Evolutionary conservation across 2,113 vertebrate genomes (phyloP), one percentile per base, ranked within the genome.

Genomic region (Cathartes aura): DNA sequence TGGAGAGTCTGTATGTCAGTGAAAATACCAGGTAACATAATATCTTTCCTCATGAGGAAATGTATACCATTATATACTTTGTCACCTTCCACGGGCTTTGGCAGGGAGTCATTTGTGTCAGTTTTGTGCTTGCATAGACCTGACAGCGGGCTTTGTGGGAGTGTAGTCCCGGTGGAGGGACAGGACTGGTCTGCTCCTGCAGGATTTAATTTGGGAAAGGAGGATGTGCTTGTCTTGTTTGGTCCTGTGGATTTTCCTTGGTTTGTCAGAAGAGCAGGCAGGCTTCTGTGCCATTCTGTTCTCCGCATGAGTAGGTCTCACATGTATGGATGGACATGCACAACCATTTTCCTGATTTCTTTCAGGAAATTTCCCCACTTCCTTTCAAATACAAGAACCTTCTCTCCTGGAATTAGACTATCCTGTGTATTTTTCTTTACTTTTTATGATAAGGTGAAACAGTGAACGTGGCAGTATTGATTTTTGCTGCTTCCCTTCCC

Each of bases 11-110:
- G 3, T 30, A 1, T 24, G 30, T 71, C 16, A 5, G 38, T 84
- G 40, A 55, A 87, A 78, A 87, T 73, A 36, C n/a, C 12, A 58
- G 56, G 8, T 67, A 60, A 19, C 15, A 10, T 26, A 15, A 11
- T 45, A 56, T 59, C 60, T 75, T 88, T 75, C 34, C 30, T 84
- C 0, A 0, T 48, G 27, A 67, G 29, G 36, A 89, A 89, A 24
- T 22, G 3, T 58, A 8, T 48, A 19, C 15, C 5, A 0, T 8
- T 67, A 10, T 0, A 9, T 60, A 12, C 32, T 64, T 67, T 55
- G 19, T 52, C 63, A 64, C 34, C 68, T 66, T 68, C 80, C 18
- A 1, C 6, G 2, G 23, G 12, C 52, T 89, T 88, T 63, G 40
- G 11, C 27, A 8, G 17, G 9, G 42, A 52, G 21, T 87, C 1